A percentile compares a stretch with the other conserved stretches of the same genome.
These are phyloP conservation scores for Serripes groenlandicus DNA, from an alignment of 2,888 invertebrate genomes.

Conservation along the genomic window DNA sequence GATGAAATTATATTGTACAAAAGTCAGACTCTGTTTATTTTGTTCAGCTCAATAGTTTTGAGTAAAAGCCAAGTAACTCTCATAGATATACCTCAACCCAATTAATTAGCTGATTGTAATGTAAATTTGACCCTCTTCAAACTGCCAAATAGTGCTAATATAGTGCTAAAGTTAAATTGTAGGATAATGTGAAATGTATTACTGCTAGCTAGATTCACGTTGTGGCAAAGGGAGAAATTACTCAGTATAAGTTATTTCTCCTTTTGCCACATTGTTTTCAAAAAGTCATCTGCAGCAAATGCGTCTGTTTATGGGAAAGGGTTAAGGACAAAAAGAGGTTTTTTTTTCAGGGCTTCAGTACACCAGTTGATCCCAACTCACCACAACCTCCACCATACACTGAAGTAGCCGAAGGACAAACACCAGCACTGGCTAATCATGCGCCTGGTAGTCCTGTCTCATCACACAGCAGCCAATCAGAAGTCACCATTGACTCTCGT, in stretches of 20 bases:
- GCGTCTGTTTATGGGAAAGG: background rate
- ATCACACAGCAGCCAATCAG: slow-evolving; percentile 63
- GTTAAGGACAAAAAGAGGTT: background rate
- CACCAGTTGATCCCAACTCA: slow-evolving; percentile 53
- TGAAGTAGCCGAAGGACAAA: slow-evolving; percentile 31
- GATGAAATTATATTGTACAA: too few species aligned
- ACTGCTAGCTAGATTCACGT: too few species aligned
- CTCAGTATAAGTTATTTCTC: background rate
- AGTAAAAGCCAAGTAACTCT: too few species aligned
- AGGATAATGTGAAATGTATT: too few species aligned
- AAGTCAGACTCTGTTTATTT: too few species aligned
- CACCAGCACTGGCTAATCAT: background rate
- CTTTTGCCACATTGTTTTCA: background rate
- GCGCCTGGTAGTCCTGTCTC: slow-evolving; percentile 62
- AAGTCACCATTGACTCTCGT: slow-evolving; percentile 50
- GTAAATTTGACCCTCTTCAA: too few species aligned
- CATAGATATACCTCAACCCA: too few species aligned
- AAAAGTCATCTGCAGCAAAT: background rate
- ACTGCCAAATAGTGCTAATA: too few species aligned
- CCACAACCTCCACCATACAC: slow-evolving; percentile 63
- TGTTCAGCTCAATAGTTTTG: too few species aligned
- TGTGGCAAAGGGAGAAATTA: background rate
- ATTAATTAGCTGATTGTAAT: too few species aligned
- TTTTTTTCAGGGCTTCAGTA: slow-evolving; percentile 62
- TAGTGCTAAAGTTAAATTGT: too few species aligned